Evolutionary conservation across 2,113 vertebrate species (phyloP), one percentile per base, ranked within the genome.

Genomic region (Thalassarche chlororhynchos): DNA sequence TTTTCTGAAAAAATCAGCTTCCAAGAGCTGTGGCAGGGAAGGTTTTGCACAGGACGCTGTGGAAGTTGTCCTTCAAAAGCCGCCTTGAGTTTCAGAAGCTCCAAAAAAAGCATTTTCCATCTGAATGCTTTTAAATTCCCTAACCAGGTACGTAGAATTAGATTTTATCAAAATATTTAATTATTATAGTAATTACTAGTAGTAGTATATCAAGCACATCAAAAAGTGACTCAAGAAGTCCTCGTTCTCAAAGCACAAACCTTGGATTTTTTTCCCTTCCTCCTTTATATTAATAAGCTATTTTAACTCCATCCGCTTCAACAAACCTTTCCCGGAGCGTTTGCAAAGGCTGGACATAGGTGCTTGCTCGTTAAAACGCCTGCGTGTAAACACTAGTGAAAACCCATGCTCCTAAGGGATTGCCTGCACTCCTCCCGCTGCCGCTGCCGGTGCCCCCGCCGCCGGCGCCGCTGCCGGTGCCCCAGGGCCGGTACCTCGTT

Each of bases 371-470:
- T 14, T 6, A 3, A 8, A 10, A 14, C 8, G 0, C 57, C 12
- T 2, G n/a, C 11, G 6, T 7, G 52, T 17, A 5, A 44, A 20
- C 28, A 8, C 20, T 0, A 12, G 40, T 0, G 25, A 3, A 7
- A 11, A 1, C 15, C 52, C 14, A 0, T 0, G 17, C 0, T 3
- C 1, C 2, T 3, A 1, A 10, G 34, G 44, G 42, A 4, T 2
- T 7, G 7, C 28, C n/a, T 0, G 14, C 1, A 2, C 36, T 7
- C 5, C 11, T 19, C 38, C 38, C 38, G 38, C 38, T 7, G 64
- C 52, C 42, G 25, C 32, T 9, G 64, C 64, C 21, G 5, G 20
- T 6, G 17, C 12, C 23, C 12, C 28, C 8, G 13, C 5, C 17
- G 42, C 60, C 57, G 21, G 21, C 8, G 4, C 16, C 32, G 32